Conservation (phyloP, 1,140 invertebrate species). For the Drosophila bocqueti region DNA sequence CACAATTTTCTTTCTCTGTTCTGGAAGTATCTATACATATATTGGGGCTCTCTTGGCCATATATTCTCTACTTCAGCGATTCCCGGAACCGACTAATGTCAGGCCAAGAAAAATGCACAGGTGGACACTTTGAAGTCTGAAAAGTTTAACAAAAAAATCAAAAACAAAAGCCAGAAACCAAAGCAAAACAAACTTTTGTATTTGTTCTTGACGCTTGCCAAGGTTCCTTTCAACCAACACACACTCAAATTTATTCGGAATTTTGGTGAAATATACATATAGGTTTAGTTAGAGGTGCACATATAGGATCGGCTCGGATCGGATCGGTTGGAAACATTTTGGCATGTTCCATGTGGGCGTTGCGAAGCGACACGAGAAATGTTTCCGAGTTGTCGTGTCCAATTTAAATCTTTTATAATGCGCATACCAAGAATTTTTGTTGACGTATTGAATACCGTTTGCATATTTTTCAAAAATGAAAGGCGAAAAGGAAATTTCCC, state of each 20-base stretch:
- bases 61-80: constrained; percentile 44
- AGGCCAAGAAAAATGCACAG: constrained; percentile 68
- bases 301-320: constrained; percentile 4
- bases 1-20: not conserved
- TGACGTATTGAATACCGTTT: constrained; percentile 80
- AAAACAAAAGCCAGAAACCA: constrained; percentile 16
- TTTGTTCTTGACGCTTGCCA: constrained; percentile 74
- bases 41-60: constrained; percentile 19
- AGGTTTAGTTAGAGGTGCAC: constrained; percentile 27
- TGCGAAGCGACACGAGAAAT: constrained; percentile 59
- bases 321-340: constrained; percentile 39
- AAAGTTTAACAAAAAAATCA: constrained; percentile 35
- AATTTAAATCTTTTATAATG: constrained; percentile 79
- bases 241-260: constrained; percentile 63
- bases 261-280: constrained; percentile 52
- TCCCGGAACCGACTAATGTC: constrained; percentile 68
- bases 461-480: constrained; percentile 57
- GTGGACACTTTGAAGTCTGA: constrained; percentile 66
- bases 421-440: constrained; percentile 80
- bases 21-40: constrained; percentile 24
- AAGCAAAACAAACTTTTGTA: constrained; percentile 61
- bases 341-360: constrained; percentile 71
- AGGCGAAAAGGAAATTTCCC: constrained; percentile 1
- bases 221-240: constrained; percentile 55
- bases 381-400: constrained; percentile 79